Conservation (phyloP, 2,113 vertebrate species). For the Osmerus mordax region DNA sequence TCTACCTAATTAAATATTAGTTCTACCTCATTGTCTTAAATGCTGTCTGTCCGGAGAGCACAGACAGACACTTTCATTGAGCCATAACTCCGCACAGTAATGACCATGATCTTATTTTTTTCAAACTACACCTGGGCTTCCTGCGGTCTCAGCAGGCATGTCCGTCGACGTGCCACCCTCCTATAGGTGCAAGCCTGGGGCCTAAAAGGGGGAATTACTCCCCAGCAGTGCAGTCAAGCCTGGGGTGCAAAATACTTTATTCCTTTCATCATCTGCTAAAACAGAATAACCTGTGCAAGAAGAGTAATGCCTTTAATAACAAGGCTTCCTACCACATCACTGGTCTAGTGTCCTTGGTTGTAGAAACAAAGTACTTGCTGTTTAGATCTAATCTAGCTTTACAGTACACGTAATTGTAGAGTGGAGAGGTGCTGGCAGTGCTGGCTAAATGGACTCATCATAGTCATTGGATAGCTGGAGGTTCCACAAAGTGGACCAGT, state of each 20-base stretch:
- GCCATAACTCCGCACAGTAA: slow-evolving; percentile 21
- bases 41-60: slow-evolving; percentile 18
- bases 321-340: slow-evolving; percentile 10
- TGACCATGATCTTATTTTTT: slow-evolving; percentile 27
- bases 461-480: slow-evolving; percentile 17
- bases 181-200: slow-evolving; percentile 1
- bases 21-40: slow-evolving; percentile 28
- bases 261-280: background rate
- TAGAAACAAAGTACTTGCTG: slow-evolving; percentile 23
- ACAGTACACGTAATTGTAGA: slow-evolving; percentile 16
- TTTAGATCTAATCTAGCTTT: slow-evolving; percentile 19
- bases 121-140: slow-evolving; percentile 30
- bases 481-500: slow-evolving; percentile 8
- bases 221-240: slow-evolving; percentile 10
- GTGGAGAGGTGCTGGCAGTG: slow-evolving; percentile 9
- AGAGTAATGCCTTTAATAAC: slow-evolving; percentile 37
- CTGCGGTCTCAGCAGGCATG: slow-evolving; percentile 40
- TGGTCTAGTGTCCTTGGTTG: slow-evolving; percentile 2
- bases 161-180: slow-evolving; percentile 35
- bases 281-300: slow-evolving; percentile 16
- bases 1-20: slow-evolving; percentile 25
- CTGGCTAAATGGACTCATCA: slow-evolving; percentile 18
- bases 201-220: background rate
- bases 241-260: slow-evolving; percentile 28
- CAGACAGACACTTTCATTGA: slow-evolving; percentile 21